Evolutionary conservation across 2,113 vertebrate species (phyloP).

Genomic region (Miniopterus natalensis): DNA sequence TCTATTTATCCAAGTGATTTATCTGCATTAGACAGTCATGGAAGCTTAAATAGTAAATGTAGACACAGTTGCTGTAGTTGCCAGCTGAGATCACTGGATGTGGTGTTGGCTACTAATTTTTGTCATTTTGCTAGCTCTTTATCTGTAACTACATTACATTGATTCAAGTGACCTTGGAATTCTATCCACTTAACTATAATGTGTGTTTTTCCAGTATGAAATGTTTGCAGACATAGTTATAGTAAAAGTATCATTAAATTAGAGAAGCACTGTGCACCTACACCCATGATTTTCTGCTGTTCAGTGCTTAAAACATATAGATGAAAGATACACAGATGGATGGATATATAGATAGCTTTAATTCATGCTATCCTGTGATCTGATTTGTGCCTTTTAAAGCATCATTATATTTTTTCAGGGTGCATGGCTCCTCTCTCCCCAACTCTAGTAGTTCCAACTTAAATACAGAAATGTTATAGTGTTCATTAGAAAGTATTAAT

Average conservation of each 20-base stretch:
- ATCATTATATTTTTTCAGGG: not conserved
- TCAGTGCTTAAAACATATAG: not conserved
- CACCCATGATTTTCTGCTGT: not conserved
- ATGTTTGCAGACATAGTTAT: not conserved
- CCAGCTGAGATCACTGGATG: constrained; percentile 61
- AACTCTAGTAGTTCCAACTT: not conserved
- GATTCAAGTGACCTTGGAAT: constrained; percentile 42
- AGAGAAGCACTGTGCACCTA: not conserved
- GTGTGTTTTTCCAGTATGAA: not conserved
- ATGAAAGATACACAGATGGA: not conserved
- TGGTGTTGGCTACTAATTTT: constrained; percentile 54
- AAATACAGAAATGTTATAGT: not conserved
- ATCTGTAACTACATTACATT: constrained; percentile 43
- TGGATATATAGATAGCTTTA: not conserved
- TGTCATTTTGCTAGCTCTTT: constrained; percentile 55
- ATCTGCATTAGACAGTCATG: not conserved
- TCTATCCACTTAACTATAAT: constrained; percentile 54
- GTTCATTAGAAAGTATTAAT: not conserved
- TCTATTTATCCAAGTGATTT: constrained; percentile 66
- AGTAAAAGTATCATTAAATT: not conserved
- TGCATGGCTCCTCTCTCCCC: fast-evolving
- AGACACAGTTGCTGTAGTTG: not conserved
- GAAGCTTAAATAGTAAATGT: constrained; percentile 70
- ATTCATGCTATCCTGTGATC: not conserved
- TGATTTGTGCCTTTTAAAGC: not conserved